Evolutionary conservation across 2,888 invertebrate genomes (phyloP).

Genomic region (Troilus luridus): DNA sequence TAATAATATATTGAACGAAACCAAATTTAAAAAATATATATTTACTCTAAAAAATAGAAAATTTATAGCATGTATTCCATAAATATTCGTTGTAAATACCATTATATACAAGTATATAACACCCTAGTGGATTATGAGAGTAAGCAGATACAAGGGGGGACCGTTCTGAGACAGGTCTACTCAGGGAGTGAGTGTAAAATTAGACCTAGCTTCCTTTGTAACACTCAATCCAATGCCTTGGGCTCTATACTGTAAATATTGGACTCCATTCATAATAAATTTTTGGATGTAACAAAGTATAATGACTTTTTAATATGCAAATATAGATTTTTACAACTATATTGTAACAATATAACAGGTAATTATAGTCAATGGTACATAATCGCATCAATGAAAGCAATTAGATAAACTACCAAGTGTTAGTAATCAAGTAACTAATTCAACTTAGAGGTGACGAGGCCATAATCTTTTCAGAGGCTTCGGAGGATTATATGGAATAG

Average conservation of each 20-base stretch:
- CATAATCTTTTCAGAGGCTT: no score
- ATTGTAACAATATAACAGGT: no score
- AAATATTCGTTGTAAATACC: background rate
- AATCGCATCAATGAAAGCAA: no score
- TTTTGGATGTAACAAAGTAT: background rate
- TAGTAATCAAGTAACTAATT: no score
- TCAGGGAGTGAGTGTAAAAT: constrained; percentile 32
- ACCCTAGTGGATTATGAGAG: background rate
- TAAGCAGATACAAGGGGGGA: background rate
- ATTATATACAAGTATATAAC: background rate
- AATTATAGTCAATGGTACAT: no score
- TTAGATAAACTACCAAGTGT: no score
- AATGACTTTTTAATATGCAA: background rate
- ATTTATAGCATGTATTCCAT: background rate
- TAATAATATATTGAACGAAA: no score
- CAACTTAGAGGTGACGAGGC: no score
- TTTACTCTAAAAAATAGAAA: background rate
- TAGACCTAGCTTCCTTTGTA: constrained; percentile 42
- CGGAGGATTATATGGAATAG: no score
- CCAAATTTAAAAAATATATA: no score
- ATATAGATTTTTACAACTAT: no score
- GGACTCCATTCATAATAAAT: background rate
- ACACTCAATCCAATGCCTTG: constrained; percentile 11
- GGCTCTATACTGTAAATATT: background rate
- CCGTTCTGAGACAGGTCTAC: constrained; percentile 3